A percentile compares a stretch with the other conserved stretches of the same genome.
Conservation (phyloP, 2,113 vertebrate genomes). For the Siniperca knerii region DNA sequence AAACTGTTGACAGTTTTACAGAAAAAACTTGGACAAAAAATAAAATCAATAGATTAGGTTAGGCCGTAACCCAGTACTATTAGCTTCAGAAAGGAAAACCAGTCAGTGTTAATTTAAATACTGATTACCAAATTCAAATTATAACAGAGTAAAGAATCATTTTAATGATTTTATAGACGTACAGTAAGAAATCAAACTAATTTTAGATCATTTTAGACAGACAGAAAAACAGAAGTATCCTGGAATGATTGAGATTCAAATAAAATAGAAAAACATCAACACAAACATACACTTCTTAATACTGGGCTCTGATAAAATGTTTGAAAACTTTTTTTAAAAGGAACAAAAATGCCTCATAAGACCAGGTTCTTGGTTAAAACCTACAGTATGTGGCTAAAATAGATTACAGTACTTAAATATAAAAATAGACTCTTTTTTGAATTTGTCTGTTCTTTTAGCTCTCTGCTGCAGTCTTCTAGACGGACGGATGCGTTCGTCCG, state of each 20-base stretch:
- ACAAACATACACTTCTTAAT: constrained; percentile 77
- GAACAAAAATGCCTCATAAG: constrained; percentile 52
- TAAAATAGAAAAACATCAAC: constrained; percentile 68
- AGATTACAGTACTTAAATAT: constrained; percentile 87
- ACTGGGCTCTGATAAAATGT: constrained; percentile 80
- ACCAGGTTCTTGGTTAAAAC: constrained; percentile 70
- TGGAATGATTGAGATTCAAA: constrained; percentile 79
- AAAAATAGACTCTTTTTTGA: constrained; percentile 85
- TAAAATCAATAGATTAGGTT: background rate
- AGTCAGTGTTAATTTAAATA: background rate
- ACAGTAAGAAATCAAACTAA: constrained; percentile 73
- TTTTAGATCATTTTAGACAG: constrained; percentile 66
- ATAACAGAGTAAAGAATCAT: constrained; percentile 56
- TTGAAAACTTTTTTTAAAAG: constrained; percentile 59
- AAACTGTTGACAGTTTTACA: background rate
- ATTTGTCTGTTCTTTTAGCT: constrained; percentile 71
- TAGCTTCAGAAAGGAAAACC: background rate
- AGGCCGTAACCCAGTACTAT: background rate
- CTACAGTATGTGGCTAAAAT: constrained; percentile 80
- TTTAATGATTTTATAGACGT: constrained; percentile 79
- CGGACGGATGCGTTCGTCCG: constrained; percentile 58
- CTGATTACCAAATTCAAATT: constrained; percentile 13
- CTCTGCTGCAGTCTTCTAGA: constrained; percentile 65
- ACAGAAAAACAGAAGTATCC: constrained; percentile 51
- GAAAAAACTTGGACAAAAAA: background rate